A percentile compares a stretch with the other conserved stretches of the same genome.
phyloP scores from a whole-genome alignment of 2,888 invertebrate genomes.

The Neoitamus cyanurus region DNA sequence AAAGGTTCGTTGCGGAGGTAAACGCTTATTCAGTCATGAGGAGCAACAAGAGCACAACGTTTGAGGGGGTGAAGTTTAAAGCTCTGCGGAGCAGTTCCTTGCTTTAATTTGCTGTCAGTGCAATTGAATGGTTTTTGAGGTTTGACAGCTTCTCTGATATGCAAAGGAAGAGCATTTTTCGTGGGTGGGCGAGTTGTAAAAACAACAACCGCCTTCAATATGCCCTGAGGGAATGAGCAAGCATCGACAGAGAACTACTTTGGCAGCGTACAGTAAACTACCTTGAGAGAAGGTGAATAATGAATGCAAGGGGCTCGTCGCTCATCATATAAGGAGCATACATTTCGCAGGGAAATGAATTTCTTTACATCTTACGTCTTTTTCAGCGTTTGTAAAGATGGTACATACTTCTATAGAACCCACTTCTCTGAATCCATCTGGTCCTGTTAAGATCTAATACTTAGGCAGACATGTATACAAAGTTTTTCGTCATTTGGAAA shows the following conservation, averaged over 20 bases:
- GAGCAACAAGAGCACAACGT: background rate
- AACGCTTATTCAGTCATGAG: background rate
- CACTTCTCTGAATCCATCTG: no score
- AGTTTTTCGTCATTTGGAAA: no score
- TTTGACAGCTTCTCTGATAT: background rate
- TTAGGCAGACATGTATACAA: no score
- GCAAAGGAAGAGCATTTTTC: background rate
- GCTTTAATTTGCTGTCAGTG: background rate
- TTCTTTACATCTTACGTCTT: background rate
- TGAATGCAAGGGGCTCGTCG: background rate
- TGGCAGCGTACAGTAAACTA: background rate
- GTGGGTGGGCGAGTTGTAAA: background rate
- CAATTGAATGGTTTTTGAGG: background rate
- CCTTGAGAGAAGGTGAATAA: background rate
- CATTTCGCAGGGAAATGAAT: no score
- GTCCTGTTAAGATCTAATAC: no score
- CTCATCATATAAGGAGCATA: no score
- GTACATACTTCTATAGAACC: background rate
- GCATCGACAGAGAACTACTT: background rate
- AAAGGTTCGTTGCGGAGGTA: slow-evolving; percentile 2
- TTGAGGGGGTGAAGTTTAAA: background rate
- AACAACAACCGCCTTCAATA: background rate
- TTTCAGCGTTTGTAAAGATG: background rate
- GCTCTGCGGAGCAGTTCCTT: background rate
- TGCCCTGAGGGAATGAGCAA: background rate